Conservation (phyloP, 2,797 vertebrate species). For the Liasis olivaceus region DNA sequence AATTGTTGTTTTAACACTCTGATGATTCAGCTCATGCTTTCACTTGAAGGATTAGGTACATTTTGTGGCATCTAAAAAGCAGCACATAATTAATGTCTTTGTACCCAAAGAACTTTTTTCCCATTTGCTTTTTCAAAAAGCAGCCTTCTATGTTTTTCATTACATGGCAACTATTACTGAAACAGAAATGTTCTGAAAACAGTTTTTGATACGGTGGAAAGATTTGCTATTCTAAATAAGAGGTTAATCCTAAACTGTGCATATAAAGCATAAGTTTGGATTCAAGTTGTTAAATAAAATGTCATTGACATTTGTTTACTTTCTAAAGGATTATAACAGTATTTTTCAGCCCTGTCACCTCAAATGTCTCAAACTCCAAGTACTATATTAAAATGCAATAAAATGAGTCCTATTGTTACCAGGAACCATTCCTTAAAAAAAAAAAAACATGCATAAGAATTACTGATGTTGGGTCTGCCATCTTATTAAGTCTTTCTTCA, state of each 20-base stretch:
- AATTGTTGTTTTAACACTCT: background rate
- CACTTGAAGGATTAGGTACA: background rate
- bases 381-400: background rate
- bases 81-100: background rate
- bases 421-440: background rate
- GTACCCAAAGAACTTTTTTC: background rate
- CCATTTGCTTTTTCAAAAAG: background rate
- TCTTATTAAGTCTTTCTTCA: background rate
- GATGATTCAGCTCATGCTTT: background rate
- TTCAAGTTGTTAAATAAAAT: background rate
- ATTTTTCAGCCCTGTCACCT: background rate
- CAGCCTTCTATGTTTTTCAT: background rate
- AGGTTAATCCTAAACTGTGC: background rate
- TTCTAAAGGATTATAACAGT: background rate
- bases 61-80: background rate
- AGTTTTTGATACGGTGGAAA: background rate
- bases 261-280: background rate
- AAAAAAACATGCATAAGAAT: background rate
- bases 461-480: background rate
- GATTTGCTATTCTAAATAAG: background rate
- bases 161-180: background rate
- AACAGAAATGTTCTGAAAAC: background rate
- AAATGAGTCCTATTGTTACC: background rate
- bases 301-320: background rate
- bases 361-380: background rate